phyloP scores from a whole-genome alignment of 2,888 invertebrate species.

The Lottia gigantea region DNA sequence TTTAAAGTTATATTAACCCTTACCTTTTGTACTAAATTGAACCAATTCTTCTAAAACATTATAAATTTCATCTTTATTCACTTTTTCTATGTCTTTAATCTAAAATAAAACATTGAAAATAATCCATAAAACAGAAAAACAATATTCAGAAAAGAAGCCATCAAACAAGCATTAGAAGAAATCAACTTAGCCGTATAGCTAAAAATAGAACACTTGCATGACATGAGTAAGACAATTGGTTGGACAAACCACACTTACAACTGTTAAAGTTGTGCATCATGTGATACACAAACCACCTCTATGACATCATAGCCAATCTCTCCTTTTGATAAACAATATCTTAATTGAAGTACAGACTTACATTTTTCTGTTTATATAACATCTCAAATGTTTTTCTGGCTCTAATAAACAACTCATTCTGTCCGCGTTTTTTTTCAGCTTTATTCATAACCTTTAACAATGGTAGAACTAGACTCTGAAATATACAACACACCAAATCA shows the following conservation, averaged over 20 bases:
- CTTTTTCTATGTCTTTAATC: background rate
- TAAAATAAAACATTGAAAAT: background rate
- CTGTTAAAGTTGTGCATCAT: too few species aligned
- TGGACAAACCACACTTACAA: too few species aligned
- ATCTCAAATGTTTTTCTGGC: background rate
- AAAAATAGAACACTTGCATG: too few species aligned
- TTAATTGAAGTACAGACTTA: background rate
- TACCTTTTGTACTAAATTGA: conserved; percentile 5
- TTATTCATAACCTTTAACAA: conserved; percentile 2
- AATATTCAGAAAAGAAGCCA: too few species aligned
- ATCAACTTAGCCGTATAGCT: too few species aligned
- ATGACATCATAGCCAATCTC: too few species aligned
- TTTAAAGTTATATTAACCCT: background rate
- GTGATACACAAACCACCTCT: too few species aligned
- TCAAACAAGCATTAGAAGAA: too few species aligned
- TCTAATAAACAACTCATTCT: background rate
- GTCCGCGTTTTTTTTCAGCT: background rate
- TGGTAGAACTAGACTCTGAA: background rate
- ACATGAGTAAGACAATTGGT: too few species aligned
- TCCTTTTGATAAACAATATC: background rate
- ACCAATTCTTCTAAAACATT: background rate
- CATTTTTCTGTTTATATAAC: background rate
- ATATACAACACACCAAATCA: background rate
- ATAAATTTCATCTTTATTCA: background rate
- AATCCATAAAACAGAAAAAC: too few species aligned